A percentile compares a stretch with the other conserved stretches of the same genome.
These are phyloP conservation scores for Cantharis rufa DNA, from an alignment of 2,888 invertebrate genomes.

Conservation along the genomic window DNA sequence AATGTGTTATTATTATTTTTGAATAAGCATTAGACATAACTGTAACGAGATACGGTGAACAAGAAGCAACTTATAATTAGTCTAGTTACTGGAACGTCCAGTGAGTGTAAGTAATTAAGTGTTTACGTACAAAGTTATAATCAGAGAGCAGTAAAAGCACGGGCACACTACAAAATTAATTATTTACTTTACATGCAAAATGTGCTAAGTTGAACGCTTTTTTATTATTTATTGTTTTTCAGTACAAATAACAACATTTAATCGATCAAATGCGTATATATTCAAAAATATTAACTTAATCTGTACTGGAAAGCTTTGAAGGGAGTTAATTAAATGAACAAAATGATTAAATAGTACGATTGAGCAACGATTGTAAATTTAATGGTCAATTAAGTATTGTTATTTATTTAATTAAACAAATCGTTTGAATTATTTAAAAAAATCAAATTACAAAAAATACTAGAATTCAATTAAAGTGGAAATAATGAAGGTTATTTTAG, in stretches of 20 bases:
- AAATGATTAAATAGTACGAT: not conserved
- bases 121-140: conserved; percentile 2
- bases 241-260: not conserved
- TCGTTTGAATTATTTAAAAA: not conserved
- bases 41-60: conserved; percentile 2
- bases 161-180: not conserved
- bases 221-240: not conserved
- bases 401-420: not conserved
- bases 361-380: not conserved
- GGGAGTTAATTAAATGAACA: not conserved
- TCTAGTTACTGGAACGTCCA: conserved; percentile 3
- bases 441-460: not conserved
- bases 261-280: not conserved
- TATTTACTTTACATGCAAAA: not conserved
- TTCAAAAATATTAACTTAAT: not conserved
- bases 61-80: conserved; percentile 9
- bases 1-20: not conserved
- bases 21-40: conserved; percentile 4
- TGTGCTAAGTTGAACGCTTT: not conserved
- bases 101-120: conserved; percentile 3
- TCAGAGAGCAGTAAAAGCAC: not conserved
- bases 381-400: not conserved
- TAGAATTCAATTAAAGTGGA: not conserved
- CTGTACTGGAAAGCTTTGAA: not conserved
- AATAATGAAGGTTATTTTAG: conserved; percentile 5